Conservation (phyloP, 2,888 invertebrate genomes). For the Colletes collaris region DNA sequence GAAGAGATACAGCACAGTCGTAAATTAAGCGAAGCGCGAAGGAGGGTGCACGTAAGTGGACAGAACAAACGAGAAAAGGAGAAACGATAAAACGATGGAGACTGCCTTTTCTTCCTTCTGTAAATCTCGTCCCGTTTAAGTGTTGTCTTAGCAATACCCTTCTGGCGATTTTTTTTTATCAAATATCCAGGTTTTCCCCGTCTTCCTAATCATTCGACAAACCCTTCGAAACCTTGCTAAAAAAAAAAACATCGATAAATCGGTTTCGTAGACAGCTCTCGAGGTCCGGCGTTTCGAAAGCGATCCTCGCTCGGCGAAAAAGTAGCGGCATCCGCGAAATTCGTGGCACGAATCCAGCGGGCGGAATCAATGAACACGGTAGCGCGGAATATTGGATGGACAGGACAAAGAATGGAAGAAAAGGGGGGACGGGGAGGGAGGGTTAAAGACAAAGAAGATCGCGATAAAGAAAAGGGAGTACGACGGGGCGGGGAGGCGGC, state of each 20-base stretch:
- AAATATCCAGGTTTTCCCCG: too few relatives aligned
- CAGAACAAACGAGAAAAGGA: not conserved
- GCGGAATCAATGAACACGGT: too few relatives aligned
- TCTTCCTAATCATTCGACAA: too few relatives aligned
- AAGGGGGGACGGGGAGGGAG: not conserved
- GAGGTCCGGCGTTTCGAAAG: too few relatives aligned
- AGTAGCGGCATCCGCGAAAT: too few relatives aligned
- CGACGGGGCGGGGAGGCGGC: constrained; percentile 30
- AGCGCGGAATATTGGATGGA: too few relatives aligned
- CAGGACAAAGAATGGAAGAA: not conserved
- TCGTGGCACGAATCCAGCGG: too few relatives aligned
- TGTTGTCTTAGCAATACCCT: not conserved
- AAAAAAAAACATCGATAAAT: too few relatives aligned
- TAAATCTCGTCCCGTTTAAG: not conserved
- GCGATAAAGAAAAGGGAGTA: constrained; percentile 10
- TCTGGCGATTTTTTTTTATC: too few relatives aligned
- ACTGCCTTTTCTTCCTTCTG: not conserved
- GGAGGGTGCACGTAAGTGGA: constrained; percentile 2
- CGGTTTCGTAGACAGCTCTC: too few relatives aligned
- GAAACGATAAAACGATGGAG: not conserved
- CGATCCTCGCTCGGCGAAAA: too few relatives aligned
- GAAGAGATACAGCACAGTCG: constrained; percentile 6
- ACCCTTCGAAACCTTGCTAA: too few relatives aligned
- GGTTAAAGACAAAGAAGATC: constrained; percentile 12
- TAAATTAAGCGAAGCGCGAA: constrained; percentile 16